Base-by-base conservation (phyloP, 2,797 vertebrate species). In the Knipowitschia caucasica region DNA sequence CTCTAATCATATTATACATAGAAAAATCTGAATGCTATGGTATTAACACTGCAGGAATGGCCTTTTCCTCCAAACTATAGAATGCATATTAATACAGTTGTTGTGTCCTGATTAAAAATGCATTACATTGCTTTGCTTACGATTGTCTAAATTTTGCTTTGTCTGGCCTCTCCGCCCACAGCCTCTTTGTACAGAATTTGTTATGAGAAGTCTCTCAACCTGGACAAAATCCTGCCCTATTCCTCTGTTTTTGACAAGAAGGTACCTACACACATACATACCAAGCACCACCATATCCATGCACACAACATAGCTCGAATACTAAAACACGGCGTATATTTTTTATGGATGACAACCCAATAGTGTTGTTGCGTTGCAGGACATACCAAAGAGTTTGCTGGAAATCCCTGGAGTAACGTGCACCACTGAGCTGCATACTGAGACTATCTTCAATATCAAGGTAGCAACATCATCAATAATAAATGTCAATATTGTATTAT, bases 161-260 rank as follows among this genome's bases (percentile, higher is more conserved):
- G 11, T 38, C 25, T 55, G 12, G 50, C 20, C 42, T 45, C 12
- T 33, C 9, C 62, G 30, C 39, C 12, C 56, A 65, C 76, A 99
- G 96, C 93, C 24, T 95, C 93, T 58, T 63, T 95, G 31, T 94
- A 94, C 79, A 93, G 92, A 83, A 91, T 86, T 63, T 83, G 91
- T 45, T 92, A 91, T 59, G 74, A 89, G 49, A 92, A 92, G 73
- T 77, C 83, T 56, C 82, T 86, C 40, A 81, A 84, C 54, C 66
- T 95, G 81, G 93, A 94, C 80, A 92, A 90, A 73, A 78, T 98
- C 51, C 81, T 99, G 75, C 94, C 93, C 0, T 94, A 93, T 73
- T 93, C 96, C 0, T 92, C 95, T 34, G 77, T 97, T 59, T 87
- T 87, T 15, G 78, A 89, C 53, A 89, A 79, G 59, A 87, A 88